Conservation (phyloP, 2,113 vertebrate species). For the Strigops habroptila region DNA sequence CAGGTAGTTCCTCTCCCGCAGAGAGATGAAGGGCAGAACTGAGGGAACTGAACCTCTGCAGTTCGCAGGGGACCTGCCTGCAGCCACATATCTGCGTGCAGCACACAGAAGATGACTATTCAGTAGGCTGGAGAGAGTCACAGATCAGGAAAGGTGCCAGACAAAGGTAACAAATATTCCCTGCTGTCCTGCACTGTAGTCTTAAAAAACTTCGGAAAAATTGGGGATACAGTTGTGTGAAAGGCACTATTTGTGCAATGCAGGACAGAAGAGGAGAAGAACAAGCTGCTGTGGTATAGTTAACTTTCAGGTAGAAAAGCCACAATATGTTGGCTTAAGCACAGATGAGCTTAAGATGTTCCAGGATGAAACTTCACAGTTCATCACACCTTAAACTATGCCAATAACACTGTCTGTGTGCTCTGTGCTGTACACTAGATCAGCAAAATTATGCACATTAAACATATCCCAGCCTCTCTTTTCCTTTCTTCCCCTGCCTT, state of each 20-base stretch:
- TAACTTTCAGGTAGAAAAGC: not conserved
- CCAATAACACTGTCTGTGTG: not conserved
- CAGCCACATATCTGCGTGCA: not conserved
- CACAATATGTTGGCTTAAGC: not conserved
- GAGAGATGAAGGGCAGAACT: not conserved
- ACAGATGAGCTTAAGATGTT: not conserved
- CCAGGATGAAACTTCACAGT: not conserved
- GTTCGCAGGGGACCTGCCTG: not conserved
- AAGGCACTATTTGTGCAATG: not conserved
- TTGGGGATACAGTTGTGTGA: not conserved
- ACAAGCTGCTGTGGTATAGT: not conserved
- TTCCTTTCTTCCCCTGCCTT: not conserved
- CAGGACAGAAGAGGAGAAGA: not conserved
- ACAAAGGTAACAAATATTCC: not conserved
- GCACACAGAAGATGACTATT: not conserved
- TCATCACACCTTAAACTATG: not conserved
- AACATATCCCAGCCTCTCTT: not conserved
- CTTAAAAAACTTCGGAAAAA: not conserved
- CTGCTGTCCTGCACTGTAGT: not conserved
- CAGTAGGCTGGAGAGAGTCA: not conserved
- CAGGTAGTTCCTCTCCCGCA: not conserved
- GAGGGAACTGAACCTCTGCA: not conserved
- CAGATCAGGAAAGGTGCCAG: not conserved
- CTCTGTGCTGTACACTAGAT: not conserved
- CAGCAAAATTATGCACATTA: not conserved